Conservation (phyloP, 2,797 vertebrate species). For the Poeciliopsis gracilis region DNA sequence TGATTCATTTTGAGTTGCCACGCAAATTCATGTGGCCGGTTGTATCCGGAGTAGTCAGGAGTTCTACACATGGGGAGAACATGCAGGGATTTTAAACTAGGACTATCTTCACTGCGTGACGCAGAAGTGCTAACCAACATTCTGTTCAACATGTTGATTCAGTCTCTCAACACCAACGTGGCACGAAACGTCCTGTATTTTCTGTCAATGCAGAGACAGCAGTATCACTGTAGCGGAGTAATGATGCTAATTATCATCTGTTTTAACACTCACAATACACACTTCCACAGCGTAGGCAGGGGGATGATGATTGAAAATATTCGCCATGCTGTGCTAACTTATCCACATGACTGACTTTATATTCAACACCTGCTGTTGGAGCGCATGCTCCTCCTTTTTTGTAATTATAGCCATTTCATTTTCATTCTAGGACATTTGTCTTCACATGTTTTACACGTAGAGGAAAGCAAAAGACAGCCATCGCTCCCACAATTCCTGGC, state of each 20-base stretch:
- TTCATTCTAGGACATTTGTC: background rate
- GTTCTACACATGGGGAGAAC: background rate
- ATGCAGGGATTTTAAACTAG: background rate
- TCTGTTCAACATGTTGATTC: background rate
- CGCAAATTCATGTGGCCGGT: background rate
- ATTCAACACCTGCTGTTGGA: background rate
- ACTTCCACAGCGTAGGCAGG: background rate
- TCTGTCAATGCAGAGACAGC: background rate
- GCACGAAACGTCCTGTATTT: background rate
- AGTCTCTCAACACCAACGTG: background rate
- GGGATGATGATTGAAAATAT: background rate
- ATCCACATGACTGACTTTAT: conserved; percentile 1
- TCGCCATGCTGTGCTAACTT: background rate
- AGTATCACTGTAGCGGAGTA: background rate
- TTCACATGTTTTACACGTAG: background rate
- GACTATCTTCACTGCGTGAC: background rate
- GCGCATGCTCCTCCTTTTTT: background rate
- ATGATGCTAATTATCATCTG: background rate
- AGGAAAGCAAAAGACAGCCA: background rate
- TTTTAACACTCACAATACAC: background rate
- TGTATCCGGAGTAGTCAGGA: background rate
- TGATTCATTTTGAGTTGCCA: background rate
- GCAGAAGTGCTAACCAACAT: background rate
- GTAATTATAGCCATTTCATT: background rate
- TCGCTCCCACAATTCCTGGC: background rate